Base-by-base conservation (phyloP, 2,888 invertebrate species). In the Lordiphosa fenestrarum region DNA sequence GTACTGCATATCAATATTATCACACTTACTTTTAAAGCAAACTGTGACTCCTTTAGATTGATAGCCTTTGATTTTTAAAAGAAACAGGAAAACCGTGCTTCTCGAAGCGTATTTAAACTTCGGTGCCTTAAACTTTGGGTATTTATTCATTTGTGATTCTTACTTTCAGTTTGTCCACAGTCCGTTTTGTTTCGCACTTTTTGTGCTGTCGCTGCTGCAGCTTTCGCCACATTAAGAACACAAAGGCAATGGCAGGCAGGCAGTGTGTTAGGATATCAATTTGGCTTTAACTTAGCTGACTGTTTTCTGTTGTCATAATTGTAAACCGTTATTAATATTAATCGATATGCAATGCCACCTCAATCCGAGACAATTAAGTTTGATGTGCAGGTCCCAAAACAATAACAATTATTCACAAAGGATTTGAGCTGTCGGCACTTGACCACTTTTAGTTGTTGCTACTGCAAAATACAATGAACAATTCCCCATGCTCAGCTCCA, bases 361-460 rank as follows among this genome's bases (percentile, higher is more conserved):
- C 40, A 61, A 57, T 53, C 41, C 42, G 36, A 46, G 55, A 62
- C 70, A 71, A 73, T 71, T 80, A 80, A 72, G 71, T 80, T 67
- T 53, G 30, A 73, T 68, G 54, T 35, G 50, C 48, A 51, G 59
- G 30, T 25, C 59, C 80, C 71, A 54, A 77, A 83, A 80, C 84
- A 64, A 83, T 83, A 72, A 76, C 85, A 80, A 85, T 80, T 80
- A 85, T 80, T 85, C 84, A 76, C 71, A 73, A 70, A 66, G 85
- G 85, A 84, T 80, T 80, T 68, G 60, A 69, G 66, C 64, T 80
- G 80, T 80, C 76, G 75, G 53, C 80, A 84, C 75, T 71, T 82
- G 78, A 70, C 58, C 60, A 73, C 61, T 76, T 80, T 71, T 62
- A 49, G 73, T 48, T 66, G 52, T 49, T 57, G 42, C 13, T 54